Evolutionary conservation across 2,888 invertebrate genomes (phyloP).

Genomic region (Hypena proboscidalis): DNA sequence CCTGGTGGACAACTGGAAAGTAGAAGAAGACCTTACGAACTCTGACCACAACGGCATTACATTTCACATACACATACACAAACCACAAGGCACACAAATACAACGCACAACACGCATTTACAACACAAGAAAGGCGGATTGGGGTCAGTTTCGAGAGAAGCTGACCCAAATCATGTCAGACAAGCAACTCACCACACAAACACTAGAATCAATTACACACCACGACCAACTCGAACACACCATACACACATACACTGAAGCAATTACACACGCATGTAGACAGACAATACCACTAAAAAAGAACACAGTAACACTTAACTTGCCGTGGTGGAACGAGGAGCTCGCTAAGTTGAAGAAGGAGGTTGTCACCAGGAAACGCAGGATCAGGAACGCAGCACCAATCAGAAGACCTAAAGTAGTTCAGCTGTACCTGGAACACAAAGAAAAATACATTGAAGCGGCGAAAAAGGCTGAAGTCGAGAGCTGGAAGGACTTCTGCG

Average conservation of each 20-base stretch:
- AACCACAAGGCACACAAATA: conserved; percentile 2
- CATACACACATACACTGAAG: conserved; percentile 2
- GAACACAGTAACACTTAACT: neutral
- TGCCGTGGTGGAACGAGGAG: conserved; percentile 32
- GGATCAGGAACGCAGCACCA: conserved; percentile 25
- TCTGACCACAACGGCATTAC: conserved; percentile 35
- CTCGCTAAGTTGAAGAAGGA: conserved; percentile 16
- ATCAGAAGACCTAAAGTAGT: conserved; percentile 13
- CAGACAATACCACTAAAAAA: conserved; percentile 14
- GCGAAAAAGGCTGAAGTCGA: neutral
- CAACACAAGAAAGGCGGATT: conserved; percentile 33
- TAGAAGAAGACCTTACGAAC: conserved; percentile 19
- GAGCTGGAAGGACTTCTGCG: neutral
- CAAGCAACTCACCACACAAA: neutral
- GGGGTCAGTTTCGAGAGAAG: conserved; percentile 29
- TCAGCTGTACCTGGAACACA: conserved; percentile 15
- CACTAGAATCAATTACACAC: conserved; percentile 2
- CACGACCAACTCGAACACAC: neutral
- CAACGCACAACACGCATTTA: conserved; percentile 21
- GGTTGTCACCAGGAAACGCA: conserved; percentile 13
- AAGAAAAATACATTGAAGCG: neutral
- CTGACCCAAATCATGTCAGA: conserved; percentile 2
- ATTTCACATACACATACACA: conserved; percentile 20
- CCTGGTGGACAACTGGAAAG: conserved; percentile 22
- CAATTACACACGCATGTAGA: conserved; percentile 9